Evolutionary conservation across 2,888 invertebrate genomes (phyloP).

Genomic region (Synergus itoensis): DNA sequence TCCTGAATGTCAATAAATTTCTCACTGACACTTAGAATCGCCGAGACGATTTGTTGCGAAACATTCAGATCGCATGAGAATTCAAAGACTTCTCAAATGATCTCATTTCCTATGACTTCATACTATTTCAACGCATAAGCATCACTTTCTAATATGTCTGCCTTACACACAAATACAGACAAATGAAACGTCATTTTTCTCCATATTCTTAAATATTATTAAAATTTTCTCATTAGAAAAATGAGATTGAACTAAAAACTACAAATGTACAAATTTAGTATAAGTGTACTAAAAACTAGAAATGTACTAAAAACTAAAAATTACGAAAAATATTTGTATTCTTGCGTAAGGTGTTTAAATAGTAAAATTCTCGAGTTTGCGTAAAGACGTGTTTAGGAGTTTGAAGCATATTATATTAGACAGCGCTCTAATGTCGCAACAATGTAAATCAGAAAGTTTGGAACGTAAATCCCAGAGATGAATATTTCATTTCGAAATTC

Average conservation of each 20-base stretch:
- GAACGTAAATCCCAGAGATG: conserved; percentile 5
- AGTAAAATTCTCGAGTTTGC: background rate
- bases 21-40: conserved; percentile 19
- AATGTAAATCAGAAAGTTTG: conserved; percentile 1
- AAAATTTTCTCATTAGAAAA: background rate
- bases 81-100: background rate
- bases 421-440: conserved; percentile 11
- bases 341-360: background rate
- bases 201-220: too few species aligned
- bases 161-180: too few species aligned
- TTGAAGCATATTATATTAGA: background rate
- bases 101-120: background rate
- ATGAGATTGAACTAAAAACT: background rate
- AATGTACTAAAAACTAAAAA: background rate
- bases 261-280: too few species aligned
- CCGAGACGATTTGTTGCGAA: conserved; percentile 13
- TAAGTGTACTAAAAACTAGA: background rate
- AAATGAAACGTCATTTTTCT: too few species aligned
- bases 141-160: too few species aligned
- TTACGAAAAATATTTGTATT: background rate
- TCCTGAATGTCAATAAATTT: conserved; percentile 30
- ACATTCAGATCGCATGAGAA: conserved; percentile 5
- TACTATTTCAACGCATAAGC: too few species aligned
- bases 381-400: background rate
- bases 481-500: conserved; percentile 12